These are phyloP conservation scores for Tetragonula carbonaria DNA, from an alignment of 2,888 invertebrate species.

Conservation along the genomic window DNA sequence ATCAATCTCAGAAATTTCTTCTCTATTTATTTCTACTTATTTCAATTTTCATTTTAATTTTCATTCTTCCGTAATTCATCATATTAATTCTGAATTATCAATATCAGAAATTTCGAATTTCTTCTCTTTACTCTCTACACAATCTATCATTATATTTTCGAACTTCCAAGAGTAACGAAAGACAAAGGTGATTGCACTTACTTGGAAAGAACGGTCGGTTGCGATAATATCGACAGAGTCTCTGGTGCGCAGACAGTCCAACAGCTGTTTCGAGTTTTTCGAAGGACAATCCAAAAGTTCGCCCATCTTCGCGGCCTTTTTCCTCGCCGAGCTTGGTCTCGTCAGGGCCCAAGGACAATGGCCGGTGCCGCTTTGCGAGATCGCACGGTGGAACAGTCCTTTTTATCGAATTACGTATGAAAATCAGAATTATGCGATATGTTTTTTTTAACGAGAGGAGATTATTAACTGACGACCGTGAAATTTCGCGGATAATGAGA, in stretches of 20 bases:
- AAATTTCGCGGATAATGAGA: not conserved
- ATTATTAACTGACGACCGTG: not conserved
- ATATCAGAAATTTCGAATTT: too few species aligned
- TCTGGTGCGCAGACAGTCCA: slow-evolving; percentile 87
- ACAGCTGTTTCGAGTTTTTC: slow-evolving; percentile 84
- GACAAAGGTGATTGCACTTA: slow-evolving; percentile 78
- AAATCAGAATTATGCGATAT: not conserved
- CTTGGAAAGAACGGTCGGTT: slow-evolving; percentile 89
- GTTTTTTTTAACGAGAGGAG: not conserved
- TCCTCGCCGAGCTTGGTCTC: slow-evolving; percentile 86
- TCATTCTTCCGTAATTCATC: too few species aligned
- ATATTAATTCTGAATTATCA: too few species aligned
- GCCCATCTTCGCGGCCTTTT: slow-evolving; percentile 87
- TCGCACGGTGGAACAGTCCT: slow-evolving; percentile 89
- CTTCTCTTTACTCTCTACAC: too few species aligned
- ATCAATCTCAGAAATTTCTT: too few species aligned
- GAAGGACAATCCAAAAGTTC: slow-evolving; percentile 87
- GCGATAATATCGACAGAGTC: slow-evolving; percentile 88
- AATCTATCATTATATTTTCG: too few species aligned
- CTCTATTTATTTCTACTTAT: too few species aligned
- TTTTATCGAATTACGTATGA: slow-evolving; percentile 71
- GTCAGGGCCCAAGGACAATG: slow-evolving; percentile 89
- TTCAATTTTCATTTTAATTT: too few species aligned
- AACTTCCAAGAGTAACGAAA: too few species aligned
- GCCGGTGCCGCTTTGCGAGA: slow-evolving; percentile 91